These are phyloP conservation scores for Boloria selene DNA, from an alignment of 2,888 invertebrate genomes.

Conservation along the genomic window DNA sequence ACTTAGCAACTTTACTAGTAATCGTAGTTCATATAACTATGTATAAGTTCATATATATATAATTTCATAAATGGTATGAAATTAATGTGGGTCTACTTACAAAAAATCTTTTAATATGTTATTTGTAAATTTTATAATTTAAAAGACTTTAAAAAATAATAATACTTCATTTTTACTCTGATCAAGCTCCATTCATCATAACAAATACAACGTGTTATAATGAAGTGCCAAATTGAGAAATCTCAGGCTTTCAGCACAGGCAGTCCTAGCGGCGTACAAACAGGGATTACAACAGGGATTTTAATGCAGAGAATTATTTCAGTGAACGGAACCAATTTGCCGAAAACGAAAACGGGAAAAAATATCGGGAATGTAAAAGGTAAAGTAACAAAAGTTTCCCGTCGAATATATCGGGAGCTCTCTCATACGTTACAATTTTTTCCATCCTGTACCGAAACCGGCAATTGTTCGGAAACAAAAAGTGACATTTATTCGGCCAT, in stretches of 20 bases:
- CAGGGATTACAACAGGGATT: conserved; percentile 2
- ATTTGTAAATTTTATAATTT: too few species aligned
- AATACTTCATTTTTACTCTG: too few species aligned
- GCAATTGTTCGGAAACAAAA: conserved; percentile 58
- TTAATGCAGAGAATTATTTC: conserved; percentile 13
- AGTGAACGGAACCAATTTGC: conserved; percentile 40
- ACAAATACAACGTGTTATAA: neutral
- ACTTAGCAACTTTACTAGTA: too few species aligned
- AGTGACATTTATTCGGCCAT: conserved; percentile 60
- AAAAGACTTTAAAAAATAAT: too few species aligned
- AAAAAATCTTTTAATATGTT: too few species aligned
- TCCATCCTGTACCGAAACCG: conserved; percentile 46
- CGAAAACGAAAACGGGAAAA: conserved; percentile 39
- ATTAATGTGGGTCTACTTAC: too few species aligned
- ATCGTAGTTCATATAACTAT: too few species aligned
- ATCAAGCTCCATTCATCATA: too few species aligned
- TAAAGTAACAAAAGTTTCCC: conserved; percentile 54
- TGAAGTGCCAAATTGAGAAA: neutral
- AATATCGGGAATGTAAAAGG: conserved; percentile 41
- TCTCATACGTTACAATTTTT: conserved; percentile 62
- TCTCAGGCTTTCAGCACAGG: neutral
- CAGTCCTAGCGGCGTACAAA: conserved; percentile 18
- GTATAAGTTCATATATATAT: too few species aligned
- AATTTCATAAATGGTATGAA: too few species aligned
- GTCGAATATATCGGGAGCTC: conserved; percentile 57